Base-by-base conservation (phyloP, 2,797 vertebrate species). In the Anableps anableps region DNA sequence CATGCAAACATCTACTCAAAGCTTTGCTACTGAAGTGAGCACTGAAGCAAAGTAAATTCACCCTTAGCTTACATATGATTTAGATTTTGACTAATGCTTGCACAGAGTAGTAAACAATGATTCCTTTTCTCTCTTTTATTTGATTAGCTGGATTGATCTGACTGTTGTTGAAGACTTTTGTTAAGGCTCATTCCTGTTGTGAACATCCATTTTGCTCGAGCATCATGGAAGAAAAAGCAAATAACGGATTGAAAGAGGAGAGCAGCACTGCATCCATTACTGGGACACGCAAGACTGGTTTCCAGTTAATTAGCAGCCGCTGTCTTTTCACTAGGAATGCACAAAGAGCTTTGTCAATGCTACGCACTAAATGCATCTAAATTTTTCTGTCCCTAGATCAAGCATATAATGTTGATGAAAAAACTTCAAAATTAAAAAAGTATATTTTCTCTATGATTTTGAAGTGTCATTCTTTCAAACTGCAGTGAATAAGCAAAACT, bases 251-350 rank as follows among this genome's bases (percentile, higher is more conserved):
- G 84, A 87, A 86, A 84, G 4, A 76, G 58, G 74, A 19, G 51
- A 45, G 23, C 6, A 21, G 23, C 0, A 0, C 26, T 1, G 48
- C 55, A 71, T 79, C 74, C 78, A 86, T 88, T 74, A 81, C 6
- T 41, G 50, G 53, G 80, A 88, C 93, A 85, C 80, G 95, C 89
- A 85, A 85, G 82, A 92, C 95, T 78, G 88, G 94, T 94, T 94
- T 78, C 53, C 34, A 51, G 62, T 88, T 77, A 89, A 80, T 90
- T 89, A 87, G 83, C 47, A 76, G 45, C 77, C 26, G 2, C 36
- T 72, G 71, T 85, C 36, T 80, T 76, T 47, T 88, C 53, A 53
- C 70, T 72, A 60, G 31, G 34, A 4, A 0, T 14, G 34, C 31
- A 91, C 81, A 92, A 81, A 78, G 78, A 73, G 80, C 76, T 85